These are phyloP conservation scores for Microplitis mediator DNA, from an alignment of 1,140 invertebrate genomes.

Conservation along the genomic window DNA sequence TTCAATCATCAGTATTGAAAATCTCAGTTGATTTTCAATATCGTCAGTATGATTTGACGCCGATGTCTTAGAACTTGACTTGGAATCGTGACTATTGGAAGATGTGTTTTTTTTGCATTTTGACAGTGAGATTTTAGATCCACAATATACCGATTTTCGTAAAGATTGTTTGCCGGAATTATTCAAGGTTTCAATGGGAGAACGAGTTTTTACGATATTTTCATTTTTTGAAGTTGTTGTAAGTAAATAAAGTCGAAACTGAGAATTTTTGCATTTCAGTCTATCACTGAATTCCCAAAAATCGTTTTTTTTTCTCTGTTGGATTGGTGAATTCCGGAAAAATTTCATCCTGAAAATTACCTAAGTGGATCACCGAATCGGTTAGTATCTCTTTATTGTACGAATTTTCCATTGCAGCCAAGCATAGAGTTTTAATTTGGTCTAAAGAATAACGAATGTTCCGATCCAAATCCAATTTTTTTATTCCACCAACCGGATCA, in stretches of 20 bases:
- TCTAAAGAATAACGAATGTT: not conserved
- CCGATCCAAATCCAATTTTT: not conserved
- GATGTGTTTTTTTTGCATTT: no score
- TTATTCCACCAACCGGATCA: not conserved
- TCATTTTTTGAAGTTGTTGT: not conserved
- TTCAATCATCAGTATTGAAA: not conserved
- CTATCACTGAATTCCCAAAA: not conserved
- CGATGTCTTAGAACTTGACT: no score
- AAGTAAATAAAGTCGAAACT: not conserved
- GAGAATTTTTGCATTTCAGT: not conserved
- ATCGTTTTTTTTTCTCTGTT: not conserved
- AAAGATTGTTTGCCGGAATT: no score
- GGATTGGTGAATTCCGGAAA: not conserved
- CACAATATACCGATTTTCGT: no score
- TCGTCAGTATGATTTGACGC: no score
- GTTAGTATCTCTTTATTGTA: not conserved
- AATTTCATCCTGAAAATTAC: not conserved
- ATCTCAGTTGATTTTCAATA: no score
- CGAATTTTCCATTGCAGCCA: not conserved
- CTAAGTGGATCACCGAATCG: not conserved
- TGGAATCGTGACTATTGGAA: no score
- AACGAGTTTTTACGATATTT: no score
- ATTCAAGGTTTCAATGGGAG: no score
- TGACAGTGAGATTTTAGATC: no score
- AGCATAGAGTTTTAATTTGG: not conserved